Percentiles rank a stretch among this genome's conserved stretches.
phyloP scores from a whole-genome alignment of 2,797 vertebrate genomes.

The Capromys pilorides region DNA sequence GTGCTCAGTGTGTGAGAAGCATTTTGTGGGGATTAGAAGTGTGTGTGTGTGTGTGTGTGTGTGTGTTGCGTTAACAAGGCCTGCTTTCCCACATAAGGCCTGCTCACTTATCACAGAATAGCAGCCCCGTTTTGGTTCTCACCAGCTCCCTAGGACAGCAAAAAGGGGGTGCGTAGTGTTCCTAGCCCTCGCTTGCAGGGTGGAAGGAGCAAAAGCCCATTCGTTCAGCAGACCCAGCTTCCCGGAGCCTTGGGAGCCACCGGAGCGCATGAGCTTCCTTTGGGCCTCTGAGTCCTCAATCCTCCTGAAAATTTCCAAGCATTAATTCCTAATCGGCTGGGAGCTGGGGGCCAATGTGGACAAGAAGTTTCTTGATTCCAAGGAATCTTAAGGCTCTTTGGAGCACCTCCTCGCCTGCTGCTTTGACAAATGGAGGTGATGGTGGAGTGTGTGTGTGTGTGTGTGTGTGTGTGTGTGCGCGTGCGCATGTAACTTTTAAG shows the following conservation, averaged over 20 bases:
- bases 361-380: neutral
- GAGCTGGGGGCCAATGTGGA: rapidly evolving
- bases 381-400: neutral
- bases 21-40: slow-evolving; percentile 19
- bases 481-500: slow-evolving; percentile 3
- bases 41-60: neutral
- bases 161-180: neutral
- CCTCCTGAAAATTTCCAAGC: neutral
- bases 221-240: neutral
- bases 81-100: neutral
- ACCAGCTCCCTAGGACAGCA: neutral
- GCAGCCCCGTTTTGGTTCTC: neutral
- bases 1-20: neutral
- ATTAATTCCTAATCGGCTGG: neutral
- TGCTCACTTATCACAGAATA: neutral
- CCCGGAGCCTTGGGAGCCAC: neutral
- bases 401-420: neutral
- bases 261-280: neutral
- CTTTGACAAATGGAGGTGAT: neutral
- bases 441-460: neutral
- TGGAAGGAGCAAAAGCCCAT: neutral
- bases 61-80: neutral
- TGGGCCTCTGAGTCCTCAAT: neutral
- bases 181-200: neutral
- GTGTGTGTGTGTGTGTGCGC: neutral